These are phyloP conservation scores for Drosophila paramelanica DNA, from an alignment of 2,888 invertebrate species.

Conservation along the genomic window DNA sequence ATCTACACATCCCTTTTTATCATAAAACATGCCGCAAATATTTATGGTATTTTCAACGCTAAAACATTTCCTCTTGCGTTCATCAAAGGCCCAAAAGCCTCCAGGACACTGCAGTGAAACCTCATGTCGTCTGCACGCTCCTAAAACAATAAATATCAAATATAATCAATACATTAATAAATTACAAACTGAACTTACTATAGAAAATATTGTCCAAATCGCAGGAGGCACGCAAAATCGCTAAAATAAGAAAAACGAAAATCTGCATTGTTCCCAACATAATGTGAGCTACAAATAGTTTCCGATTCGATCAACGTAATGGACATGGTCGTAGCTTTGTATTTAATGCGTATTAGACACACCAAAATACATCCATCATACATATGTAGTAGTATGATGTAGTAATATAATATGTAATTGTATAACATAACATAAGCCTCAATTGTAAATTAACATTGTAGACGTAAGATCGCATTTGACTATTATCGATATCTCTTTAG, in stretches of 20 bases:
- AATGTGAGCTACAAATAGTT: background rate
- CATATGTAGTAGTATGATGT: too few relatives aligned
- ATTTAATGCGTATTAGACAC: constrained; percentile 4
- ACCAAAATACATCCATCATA: background rate
- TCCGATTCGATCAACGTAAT: background rate
- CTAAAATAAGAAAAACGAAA: background rate
- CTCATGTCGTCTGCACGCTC: constrained; percentile 5
- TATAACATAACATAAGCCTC: too few relatives aligned
- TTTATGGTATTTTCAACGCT: background rate
- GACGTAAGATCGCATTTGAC: too few relatives aligned
- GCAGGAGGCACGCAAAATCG: background rate
- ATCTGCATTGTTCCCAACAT: background rate
- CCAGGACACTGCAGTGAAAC: constrained; percentile 16
- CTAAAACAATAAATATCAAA: constrained; percentile 7
- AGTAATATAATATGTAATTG: too few relatives aligned
- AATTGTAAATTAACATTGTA: too few relatives aligned
- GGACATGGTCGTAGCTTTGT: background rate
- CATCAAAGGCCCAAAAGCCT: constrained; percentile 30
- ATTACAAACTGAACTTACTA: background rate
- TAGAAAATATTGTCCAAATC: background rate
- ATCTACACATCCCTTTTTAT: constrained; percentile 19
- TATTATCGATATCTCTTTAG: too few relatives aligned
- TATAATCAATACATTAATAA: background rate
- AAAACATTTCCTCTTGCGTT: constrained; percentile 8
- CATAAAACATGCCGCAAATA: constrained; percentile 24